A percentile compares a stretch with the other conserved stretches of the same genome.
These are phyloP conservation scores for Alaudala cheleensis DNA, from an alignment of 2,113 vertebrate genomes.

Conservation along the genomic window DNA sequence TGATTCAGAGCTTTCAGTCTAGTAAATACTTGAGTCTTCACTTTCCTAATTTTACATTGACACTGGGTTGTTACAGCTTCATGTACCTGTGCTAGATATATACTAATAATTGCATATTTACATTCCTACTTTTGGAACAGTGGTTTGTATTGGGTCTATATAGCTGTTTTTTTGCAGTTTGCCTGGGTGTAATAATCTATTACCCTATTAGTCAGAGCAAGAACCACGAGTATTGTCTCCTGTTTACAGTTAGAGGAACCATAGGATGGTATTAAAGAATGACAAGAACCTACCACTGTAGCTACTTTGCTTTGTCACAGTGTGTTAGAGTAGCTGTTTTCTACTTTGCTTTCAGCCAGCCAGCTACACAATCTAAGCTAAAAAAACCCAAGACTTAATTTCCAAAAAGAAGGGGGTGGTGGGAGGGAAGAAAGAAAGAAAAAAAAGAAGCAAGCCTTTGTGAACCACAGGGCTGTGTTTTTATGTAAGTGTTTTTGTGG, in stretches of 20 bases:
- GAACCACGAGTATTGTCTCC: neutral
- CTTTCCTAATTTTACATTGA: neutral
- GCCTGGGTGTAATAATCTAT: neutral
- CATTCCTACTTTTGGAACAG: neutral
- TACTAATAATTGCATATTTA: neutral
- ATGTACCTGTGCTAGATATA: neutral
- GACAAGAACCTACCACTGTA: neutral
- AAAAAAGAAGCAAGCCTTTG: neutral
- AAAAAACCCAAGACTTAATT: neutral
- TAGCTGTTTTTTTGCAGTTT: neutral
- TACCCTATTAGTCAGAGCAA: neutral
- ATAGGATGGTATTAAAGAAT: neutral
- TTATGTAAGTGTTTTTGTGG: conserved; percentile 1
- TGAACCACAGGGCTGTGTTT: neutral
- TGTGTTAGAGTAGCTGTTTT: neutral
- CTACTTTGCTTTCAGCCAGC: neutral
- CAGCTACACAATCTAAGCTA: neutral
- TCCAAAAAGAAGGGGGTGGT: neutral
- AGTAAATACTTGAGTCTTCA: neutral
- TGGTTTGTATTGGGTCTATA: neutral
- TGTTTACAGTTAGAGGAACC: neutral
- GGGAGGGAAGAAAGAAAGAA: neutral
- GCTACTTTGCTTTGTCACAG: neutral
- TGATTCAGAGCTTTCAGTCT: neutral
- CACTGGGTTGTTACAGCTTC: neutral